Evolutionary conservation across 2,888 invertebrate species (phyloP), one percentile per base, ranked within the genome.

Genomic region (Amphipoea oculea): DNA sequence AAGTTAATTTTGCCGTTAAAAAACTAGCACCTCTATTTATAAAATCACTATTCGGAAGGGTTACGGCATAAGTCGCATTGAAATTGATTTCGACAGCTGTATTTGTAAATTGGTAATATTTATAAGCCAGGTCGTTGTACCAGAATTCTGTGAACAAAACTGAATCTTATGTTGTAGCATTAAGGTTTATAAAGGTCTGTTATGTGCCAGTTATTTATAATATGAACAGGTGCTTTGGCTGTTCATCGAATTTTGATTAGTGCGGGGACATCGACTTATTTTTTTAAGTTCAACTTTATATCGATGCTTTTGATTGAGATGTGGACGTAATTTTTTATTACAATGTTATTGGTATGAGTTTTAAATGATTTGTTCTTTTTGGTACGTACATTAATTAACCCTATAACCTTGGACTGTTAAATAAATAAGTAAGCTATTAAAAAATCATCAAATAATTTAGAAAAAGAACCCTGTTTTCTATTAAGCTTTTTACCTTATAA

Each of bases 231-330:
- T 90, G 88, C 63, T 83, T 74, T 71, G 76, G 36, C 51, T 83
- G 84, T 81, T 84, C 86, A 88, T 91, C 86, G 89, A 87, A 89
- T 89, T 86, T 88, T 90, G 89, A 90, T 90, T 90, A 87, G 88
- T 86, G 86, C 60, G 83, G 88, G 92, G 92, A 90, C 92, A 91
- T 88, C 89, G 92, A 90, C 91, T 84, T 87, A 72, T 79, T 87
- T 87, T 85, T 90, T 89, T 86, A 70, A 66, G 78, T 73, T 81
- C 63, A 62, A 79, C 60, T 87, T 86, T 76, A 68, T 60, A 82
- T 83, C 76, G 81, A 79, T 73, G 73, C 40, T 67, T 79, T 85
- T 75, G 84, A 85, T 88, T 85, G 81, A 88, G 81, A 78, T 73
- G 72, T 81, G 79, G 70, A 65, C 29, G 57, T 17, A 62, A 54